Evolutionary conservation across 1,140 invertebrate species (phyloP).

Genomic region (Lepeophtheirus salmonis): DNA sequence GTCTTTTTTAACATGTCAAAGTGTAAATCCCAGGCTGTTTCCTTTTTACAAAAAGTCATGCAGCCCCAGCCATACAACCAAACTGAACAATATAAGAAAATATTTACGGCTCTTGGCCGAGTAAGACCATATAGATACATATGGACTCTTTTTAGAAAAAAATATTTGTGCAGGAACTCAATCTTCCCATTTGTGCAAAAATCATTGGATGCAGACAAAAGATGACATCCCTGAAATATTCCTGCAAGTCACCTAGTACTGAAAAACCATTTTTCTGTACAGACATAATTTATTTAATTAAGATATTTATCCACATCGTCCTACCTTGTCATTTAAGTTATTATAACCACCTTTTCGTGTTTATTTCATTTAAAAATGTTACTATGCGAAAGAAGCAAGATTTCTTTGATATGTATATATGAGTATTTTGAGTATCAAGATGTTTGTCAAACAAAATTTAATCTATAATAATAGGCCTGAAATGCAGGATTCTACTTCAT

Average conservation of each 20-base stretch:
- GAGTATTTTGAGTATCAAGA: no score
- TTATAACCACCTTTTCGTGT: no score
- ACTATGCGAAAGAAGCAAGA: no score
- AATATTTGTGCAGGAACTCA: neutral
- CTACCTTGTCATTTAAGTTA: no score
- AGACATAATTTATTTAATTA: neutral
- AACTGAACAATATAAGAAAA: neutral
- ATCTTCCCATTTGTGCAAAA: neutral
- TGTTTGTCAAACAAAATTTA: no score
- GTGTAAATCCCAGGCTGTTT: neutral
- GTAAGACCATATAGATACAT: neutral
- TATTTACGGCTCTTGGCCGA: no score
- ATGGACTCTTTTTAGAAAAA: neutral
- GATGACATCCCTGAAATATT: neutral
- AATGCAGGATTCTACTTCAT: no score
- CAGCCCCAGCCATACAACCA: neutral
- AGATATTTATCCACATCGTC: no score
- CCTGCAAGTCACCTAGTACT: neutral
- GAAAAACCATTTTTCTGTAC: neutral
- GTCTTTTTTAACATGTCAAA: neutral
- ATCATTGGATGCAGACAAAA: neutral
- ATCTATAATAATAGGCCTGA: no score
- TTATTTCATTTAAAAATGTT: no score
- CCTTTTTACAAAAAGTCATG: neutral
- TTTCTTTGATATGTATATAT: no score